These are phyloP conservation scores for Heteromurus nitidus DNA, from an alignment of 2,888 invertebrate genomes.

Conservation along the genomic window DNA sequence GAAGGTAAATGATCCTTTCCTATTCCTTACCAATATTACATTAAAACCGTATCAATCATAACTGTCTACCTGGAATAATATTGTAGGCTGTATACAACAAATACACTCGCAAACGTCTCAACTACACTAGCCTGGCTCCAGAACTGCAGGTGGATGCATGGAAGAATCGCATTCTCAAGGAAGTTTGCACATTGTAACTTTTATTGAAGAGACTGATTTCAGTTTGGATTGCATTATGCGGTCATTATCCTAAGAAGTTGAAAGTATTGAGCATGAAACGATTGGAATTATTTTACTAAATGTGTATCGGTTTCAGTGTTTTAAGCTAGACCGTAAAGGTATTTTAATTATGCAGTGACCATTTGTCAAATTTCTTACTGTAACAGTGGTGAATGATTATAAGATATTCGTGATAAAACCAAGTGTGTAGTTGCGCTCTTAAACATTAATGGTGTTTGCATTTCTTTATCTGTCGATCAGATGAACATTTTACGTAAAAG, in stretches of 20 bases:
- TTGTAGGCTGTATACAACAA: slow-evolving; percentile 70
- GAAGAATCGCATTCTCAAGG: slow-evolving; percentile 62
- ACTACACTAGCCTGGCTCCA: slow-evolving; percentile 64
- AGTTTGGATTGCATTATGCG: neutral
- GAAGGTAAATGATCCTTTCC: slow-evolving; percentile 76
- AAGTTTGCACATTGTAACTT: slow-evolving; percentile 47
- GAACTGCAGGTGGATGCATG: slow-evolving; percentile 63
- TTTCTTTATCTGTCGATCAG: slow-evolving; percentile 52
- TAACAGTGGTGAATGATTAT: slow-evolving; percentile 34
- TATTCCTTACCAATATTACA: neutral
- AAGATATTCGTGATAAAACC: slow-evolving; percentile 35
- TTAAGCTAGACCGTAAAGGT: neutral
- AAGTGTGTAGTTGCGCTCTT: slow-evolving; percentile 52
- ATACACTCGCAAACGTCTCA: slow-evolving; percentile 69
- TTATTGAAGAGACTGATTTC: neutral
- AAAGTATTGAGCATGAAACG: neutral
- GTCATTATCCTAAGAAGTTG: neutral
- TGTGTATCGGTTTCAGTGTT: too few relatives aligned
- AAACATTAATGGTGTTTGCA: neutral
- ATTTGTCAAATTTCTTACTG: slow-evolving; percentile 31
- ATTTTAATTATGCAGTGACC: slow-evolving; percentile 20
- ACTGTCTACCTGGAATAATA: neutral
- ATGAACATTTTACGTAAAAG: neutral
- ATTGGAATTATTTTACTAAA: neutral
- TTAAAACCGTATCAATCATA: neutral